phyloP scores from a whole-genome alignment of 2,888 invertebrate genomes.

The Galeruca laticollis region DNA sequence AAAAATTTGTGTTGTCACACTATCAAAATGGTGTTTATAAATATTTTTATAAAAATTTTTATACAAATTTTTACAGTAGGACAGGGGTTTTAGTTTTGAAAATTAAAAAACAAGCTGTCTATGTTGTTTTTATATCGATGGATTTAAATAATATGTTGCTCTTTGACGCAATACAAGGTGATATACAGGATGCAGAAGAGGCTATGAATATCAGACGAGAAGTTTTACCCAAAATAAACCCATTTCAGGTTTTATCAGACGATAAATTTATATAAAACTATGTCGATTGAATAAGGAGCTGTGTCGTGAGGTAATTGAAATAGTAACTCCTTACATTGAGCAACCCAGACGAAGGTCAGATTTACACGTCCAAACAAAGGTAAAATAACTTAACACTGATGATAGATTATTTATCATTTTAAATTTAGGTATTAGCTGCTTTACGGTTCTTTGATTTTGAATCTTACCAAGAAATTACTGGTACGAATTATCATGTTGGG shows the following conservation, averaged over 20 bases:
- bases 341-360: slow-evolving; percentile 16
- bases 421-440: slow-evolving; percentile 26
- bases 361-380: slow-evolving; percentile 24
- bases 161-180: background rate
- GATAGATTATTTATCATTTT: background rate
- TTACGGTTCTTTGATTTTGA: slow-evolving; percentile 32
- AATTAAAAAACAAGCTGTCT: no score
- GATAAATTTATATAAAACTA: no score
- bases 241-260: slow-evolving; percentile 14
- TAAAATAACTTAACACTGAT: background rate
- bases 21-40: no score
- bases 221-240: slow-evolving; percentile 12
- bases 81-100: no score
- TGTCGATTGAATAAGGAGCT: no score
- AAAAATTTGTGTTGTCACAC: no score
- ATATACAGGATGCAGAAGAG: slow-evolving; percentile 14
- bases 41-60: no score
- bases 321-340: slow-evolving; percentile 22
- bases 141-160: slow-evolving; percentile 4
- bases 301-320: no score
- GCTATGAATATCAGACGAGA: background rate
- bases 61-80: no score
- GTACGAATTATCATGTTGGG: slow-evolving; percentile 27
- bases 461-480: slow-evolving; percentile 33
- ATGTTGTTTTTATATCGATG: no score